Evolutionary conservation across 1,140 invertebrate species (phyloP).

Genomic region (Philaenus spumarius): DNA sequence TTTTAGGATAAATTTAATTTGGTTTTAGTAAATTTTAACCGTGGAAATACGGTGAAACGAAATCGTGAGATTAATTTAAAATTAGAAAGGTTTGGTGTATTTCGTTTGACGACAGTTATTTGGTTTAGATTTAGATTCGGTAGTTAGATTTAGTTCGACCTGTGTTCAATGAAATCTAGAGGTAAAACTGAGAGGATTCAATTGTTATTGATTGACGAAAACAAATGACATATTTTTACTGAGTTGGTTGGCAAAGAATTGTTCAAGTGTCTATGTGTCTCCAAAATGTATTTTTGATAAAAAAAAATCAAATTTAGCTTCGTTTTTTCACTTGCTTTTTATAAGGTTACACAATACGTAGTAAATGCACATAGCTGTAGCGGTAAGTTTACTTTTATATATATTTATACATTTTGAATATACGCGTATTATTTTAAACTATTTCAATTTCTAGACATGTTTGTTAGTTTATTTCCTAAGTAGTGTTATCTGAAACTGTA

Average conservation of each 20-base stretch:
- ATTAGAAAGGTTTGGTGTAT: constrained; percentile 10
- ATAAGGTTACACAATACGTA: too few relatives aligned
- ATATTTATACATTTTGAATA: too few relatives aligned
- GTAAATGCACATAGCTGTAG: too few relatives aligned
- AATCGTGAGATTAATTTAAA: not conserved
- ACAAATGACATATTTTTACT: constrained; percentile 18
- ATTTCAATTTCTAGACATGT: too few relatives aligned
- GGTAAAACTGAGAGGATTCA: not conserved
- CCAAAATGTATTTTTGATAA: constrained; percentile 16
- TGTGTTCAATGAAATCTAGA: too few relatives aligned
- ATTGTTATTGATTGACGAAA: constrained; percentile 7
- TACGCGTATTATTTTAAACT: too few relatives aligned
- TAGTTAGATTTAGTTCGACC: constrained; percentile 7
- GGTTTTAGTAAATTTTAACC: not conserved
- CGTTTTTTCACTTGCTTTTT: too few relatives aligned
- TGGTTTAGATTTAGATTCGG: not conserved
- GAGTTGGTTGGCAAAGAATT: constrained; percentile 2
- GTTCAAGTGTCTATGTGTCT: constrained; percentile 11
- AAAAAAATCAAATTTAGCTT: constrained; percentile 10
- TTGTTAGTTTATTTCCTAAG: too few relatives aligned
- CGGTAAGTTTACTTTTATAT: too few relatives aligned
- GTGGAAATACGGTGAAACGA: not conserved
- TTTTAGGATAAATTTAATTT: not conserved
- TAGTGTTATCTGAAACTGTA: too few relatives aligned
- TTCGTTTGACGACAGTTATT: constrained; percentile 7